Evolutionary conservation across 2,797 vertebrate genomes (phyloP).

Genomic region (Anguilla pacifica): DNA sequence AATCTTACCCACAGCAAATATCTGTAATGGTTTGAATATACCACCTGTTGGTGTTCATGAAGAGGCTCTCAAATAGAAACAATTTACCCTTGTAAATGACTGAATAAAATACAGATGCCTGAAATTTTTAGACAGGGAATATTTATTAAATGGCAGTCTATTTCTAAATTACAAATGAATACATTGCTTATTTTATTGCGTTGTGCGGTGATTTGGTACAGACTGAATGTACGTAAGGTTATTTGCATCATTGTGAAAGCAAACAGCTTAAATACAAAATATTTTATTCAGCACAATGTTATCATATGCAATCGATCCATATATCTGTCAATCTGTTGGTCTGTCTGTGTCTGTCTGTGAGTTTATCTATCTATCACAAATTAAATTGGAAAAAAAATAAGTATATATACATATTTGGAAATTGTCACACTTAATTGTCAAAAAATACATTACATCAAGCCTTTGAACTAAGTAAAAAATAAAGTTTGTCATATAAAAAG

Average conservation of each 20-base stretch:
- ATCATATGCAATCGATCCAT: neutral
- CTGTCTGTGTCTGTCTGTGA: too few species aligned
- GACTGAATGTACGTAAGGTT: neutral
- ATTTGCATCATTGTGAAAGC: neutral
- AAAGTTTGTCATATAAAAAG: neutral
- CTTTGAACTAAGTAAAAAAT: neutral
- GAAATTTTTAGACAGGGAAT: neutral
- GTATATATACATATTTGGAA: neutral
- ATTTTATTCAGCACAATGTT: neutral
- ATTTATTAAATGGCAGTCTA: neutral
- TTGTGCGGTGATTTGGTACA: neutral
- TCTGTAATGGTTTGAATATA: neutral
- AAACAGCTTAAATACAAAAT: neutral
- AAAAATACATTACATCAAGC: neutral
- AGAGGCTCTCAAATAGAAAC: neutral
- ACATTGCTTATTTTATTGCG: neutral
- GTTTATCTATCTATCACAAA: too few species aligned
- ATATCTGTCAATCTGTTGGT: neutral
- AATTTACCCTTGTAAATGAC: neutral
- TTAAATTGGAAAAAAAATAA: neutral
- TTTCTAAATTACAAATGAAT: neutral
- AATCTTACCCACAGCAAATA: constrained; percentile 11
- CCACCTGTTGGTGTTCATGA: neutral
- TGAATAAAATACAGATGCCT: neutral
- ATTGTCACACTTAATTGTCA: too few species aligned